These are phyloP conservation scores for Catocala sponsa DNA, from an alignment of 2,888 invertebrate genomes.

Conservation along the genomic window DNA sequence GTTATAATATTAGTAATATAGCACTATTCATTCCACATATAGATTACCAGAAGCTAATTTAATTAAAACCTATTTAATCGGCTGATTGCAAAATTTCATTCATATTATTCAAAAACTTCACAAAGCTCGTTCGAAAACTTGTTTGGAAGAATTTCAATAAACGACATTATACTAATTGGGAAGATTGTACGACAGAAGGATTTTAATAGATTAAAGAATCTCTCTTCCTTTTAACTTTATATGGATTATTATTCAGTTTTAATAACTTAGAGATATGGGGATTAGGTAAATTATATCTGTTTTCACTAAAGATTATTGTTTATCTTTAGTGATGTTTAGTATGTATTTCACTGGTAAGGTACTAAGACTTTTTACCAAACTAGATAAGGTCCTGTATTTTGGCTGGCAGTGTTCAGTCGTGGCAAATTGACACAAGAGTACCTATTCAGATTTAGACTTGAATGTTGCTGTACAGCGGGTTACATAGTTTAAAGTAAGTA, in stretches of 20 bases:
- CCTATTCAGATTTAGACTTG: too few species aligned
- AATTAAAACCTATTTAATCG: slow-evolving; percentile 49
- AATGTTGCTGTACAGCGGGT: too few species aligned
- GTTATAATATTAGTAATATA: not conserved
- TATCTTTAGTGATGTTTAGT: too few species aligned
- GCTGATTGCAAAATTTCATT: slow-evolving; percentile 74
- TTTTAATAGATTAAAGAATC: slow-evolving; percentile 35
- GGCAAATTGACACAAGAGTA: too few species aligned
- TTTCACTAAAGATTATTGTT: too few species aligned
- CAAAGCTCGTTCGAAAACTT: slow-evolving; percentile 49
- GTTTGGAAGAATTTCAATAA: slow-evolving; percentile 73
- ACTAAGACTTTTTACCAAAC: too few species aligned
- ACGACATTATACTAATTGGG: slow-evolving; percentile 68
- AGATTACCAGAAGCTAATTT: slow-evolving; percentile 19
- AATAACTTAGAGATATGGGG: too few species aligned
- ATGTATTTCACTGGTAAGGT: too few species aligned
- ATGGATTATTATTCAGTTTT: slow-evolving; percentile 5
- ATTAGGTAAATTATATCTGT: too few species aligned
- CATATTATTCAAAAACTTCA: slow-evolving; percentile 62
- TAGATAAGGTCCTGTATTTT: too few species aligned
- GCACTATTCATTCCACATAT: not conserved
- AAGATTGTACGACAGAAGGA: slow-evolving; percentile 46
- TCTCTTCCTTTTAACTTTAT: slow-evolving; percentile 9
- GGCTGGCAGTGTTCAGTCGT: too few species aligned
- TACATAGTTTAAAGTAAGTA: too few species aligned